Base-by-base conservation (phyloP, 2,113 vertebrate species). In the Varanus komodoensis region DNA sequence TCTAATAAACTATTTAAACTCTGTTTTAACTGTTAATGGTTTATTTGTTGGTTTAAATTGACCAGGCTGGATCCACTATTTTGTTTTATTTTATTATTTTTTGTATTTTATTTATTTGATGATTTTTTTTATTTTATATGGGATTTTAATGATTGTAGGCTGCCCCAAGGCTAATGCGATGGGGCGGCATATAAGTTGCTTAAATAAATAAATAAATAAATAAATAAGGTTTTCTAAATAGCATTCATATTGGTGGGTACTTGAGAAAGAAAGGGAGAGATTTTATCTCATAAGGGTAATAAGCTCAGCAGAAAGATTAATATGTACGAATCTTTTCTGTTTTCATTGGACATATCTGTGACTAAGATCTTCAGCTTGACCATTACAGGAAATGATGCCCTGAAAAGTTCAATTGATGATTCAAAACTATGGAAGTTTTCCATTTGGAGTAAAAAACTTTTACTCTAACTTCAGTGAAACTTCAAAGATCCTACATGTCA, bases 301-400 rank as follows among this genome's bases (percentile, higher is more conserved):
- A 17, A 78, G 48, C 84, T 89, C 81, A 91, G 89, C 23, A 84
- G 81, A 92, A 88, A 8, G 64, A 52, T 85, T 82, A 89, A 94
- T 78, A 67, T 29, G 48, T 93, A 77, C 87, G 85, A 73, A 68
- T 82, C 14, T 52, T 21, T 83, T 67, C 67, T 52, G 73, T 88
- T 90, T 91, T 91, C 93, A 69, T 81, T 82, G 71, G 52, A 87
- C 9, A 77, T 89, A n/a, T 0, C 0, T 86, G 2, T 27, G 87
- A 89, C 12, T 84, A 34, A 84, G 67, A 71, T 90, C 91, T 27
- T 80, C 2, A 57, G 78, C 87, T 57, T n/a, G 57, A 27, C 38
- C 12, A 9, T 92, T 88, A 29, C 21, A 12, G 69, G 64, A 81
- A 90, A 78, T 89, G 23, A 25, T 89, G 25, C 44, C 50, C 77